Conservation (phyloP, 2,888 invertebrate genomes). For the Julus scanicus region DNA sequence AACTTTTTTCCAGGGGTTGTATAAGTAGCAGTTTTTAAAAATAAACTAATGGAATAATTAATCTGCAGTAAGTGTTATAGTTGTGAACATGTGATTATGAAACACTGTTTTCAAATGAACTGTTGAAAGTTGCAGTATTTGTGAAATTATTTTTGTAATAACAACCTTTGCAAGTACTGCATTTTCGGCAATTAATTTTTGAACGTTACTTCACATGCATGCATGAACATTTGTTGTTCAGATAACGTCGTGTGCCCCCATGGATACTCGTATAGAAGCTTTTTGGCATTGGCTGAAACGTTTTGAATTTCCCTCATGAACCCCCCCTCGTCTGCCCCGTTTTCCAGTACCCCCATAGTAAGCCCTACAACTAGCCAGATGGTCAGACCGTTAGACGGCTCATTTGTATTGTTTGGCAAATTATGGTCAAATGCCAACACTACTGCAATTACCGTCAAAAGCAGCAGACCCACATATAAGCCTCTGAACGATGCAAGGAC, state of each 20-base stretch:
- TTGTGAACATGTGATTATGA: no score
- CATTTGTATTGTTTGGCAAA: conserved; percentile 19
- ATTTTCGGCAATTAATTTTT: background rate
- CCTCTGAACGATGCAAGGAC: background rate
- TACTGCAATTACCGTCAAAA: conserved; percentile 17
- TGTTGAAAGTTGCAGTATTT: no score
- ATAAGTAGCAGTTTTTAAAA: no score
- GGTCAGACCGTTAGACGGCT: conserved; percentile 11
- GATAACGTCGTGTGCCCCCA: background rate
- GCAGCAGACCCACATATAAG: background rate
- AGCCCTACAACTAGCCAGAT: background rate
- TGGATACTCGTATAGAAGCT: background rate
- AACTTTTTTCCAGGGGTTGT: no score
- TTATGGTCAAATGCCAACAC: conserved; percentile 19
- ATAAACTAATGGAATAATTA: no score
- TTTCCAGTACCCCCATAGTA: background rate
- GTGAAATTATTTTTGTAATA: background rate
- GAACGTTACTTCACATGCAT: background rate
- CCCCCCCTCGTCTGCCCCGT: background rate
- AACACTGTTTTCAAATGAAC: no score
- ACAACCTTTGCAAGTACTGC: background rate
- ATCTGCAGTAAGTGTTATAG: no score
- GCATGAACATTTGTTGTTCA: background rate
- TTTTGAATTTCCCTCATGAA: background rate
- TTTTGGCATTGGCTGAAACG: background rate